Evolutionary conservation across 2,113 vertebrate species (phyloP), one percentile per base, ranked within the genome.

Genomic region (Oryzias javanicus): DNA sequence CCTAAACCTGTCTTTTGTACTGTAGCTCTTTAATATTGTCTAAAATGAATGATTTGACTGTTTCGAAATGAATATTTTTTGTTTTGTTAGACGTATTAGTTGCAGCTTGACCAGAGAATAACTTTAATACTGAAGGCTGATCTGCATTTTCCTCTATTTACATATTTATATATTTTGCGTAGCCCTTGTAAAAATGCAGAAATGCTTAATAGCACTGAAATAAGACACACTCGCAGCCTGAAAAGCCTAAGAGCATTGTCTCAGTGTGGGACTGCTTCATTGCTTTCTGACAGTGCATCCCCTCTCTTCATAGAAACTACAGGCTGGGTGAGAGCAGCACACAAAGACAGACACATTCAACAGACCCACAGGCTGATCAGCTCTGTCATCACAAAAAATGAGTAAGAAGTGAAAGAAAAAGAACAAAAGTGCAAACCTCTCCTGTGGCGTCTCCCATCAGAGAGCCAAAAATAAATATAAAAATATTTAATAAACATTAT

Each of bases 401-500:
- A 77, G 8, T 35, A 12, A 66, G 5, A 73, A 84, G 60, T 6
- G 42, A 67, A 81, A 84, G 70, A 7, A 60, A 82, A 67, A 41
- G 76, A 84, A 82, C 46, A 85, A 84, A 88, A 83, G 85, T 86
- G 84, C 86, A 88, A 82, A 81, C 78, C 76, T 84, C 60, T 85
- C 67, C 62, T 71, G 62, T 46, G 55, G 63, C 65, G 72, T 83
- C 55, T 76, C 76, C 64, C 73, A 67, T 63, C 59, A 77, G 81
- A 84, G 55, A 69, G 72, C 69, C 53, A 41, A 77, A n/a, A 79
- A 63, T 24, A 70, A 42, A 67, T 48, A 55, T 64, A 20, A 53
- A 71, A 75, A 58, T 48, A 46, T 74, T 22, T 58, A 58, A 20
- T 61, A 63, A 44, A 55, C 47, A 45, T 49, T 47, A 66, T 53